Percentiles rank a stretch among this genome's conserved stretches.
These are phyloP conservation scores for Astreopora myriophthalma DNA, from an alignment of 64 coral and sea anemone species.

Conservation along the genomic window DNA sequence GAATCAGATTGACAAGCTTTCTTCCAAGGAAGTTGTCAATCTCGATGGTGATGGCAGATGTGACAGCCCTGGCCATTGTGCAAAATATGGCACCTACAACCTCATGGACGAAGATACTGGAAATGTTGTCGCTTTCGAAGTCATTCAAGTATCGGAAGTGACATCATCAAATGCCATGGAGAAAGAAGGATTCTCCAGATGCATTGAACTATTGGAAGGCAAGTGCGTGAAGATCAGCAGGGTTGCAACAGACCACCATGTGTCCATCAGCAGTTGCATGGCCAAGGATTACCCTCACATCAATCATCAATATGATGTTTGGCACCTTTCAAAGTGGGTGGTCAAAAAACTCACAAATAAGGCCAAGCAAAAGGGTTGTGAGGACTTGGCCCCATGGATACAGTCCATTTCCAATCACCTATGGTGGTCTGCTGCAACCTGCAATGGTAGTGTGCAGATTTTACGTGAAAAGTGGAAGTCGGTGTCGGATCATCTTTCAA, in stretches of 20 bases:
- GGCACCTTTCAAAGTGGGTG: not conserved
- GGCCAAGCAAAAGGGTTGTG: not conserved
- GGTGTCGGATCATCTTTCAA: too few species aligned
- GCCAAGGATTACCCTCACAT: not conserved
- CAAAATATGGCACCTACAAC: conserved; percentile 40
- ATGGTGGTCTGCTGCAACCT: too few species aligned
- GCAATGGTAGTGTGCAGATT: too few species aligned
- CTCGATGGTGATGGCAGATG: not conserved
- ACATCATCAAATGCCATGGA: conserved; percentile 72
- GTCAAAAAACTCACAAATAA: not conserved
- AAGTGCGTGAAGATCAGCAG: conserved; percentile 1
- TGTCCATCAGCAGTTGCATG: conserved; percentile 34
- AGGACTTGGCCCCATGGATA: not conserved
- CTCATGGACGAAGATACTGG: conserved; percentile 22
- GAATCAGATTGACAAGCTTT: not conserved
- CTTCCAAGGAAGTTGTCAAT: not conserved
- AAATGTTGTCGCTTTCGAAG: conserved; percentile 8
- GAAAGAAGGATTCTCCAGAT: conserved; percentile 67
- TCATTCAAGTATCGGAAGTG: conserved; percentile 52
- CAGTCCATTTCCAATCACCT: too few species aligned
- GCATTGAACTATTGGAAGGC: not conserved
- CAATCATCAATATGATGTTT: not conserved
- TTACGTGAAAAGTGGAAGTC: too few species aligned
- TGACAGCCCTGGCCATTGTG: not conserved
- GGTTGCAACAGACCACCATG: conserved; percentile 65